Base-by-base conservation (phyloP, 1,140 invertebrate species). In the Eumeta japonica region DNA sequence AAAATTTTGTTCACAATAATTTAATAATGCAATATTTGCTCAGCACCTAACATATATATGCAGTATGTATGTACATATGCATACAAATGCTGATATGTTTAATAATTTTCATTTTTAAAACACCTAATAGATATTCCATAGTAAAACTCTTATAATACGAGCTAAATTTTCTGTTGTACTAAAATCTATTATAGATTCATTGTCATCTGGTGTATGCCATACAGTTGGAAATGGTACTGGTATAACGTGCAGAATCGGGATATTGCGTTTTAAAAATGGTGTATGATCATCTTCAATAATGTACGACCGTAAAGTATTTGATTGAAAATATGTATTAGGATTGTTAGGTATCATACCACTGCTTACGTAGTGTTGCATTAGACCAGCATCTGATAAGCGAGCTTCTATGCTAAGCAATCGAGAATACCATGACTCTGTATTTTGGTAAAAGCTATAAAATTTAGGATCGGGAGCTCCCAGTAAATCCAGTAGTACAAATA, bases 211-310 rank as follows among this genome's bases (percentile, higher is more conserved):
- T 20, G 82, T 87, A 67, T 98, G 95, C 95, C 95, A 98, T 3
- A 89, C 86, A 0, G 52, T 39, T 0, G 94, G 94, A 72, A 98
- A 98, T 17, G 92, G 92, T 28, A 78, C 74, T 2, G 93, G 84
- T 53, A 98, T 96, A 2, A 98, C 48, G 77, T 98, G 95, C 2
- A 98, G 62, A 46, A 97, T n/a, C 11, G 15, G n/a, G 12, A 58
- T 42, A 88, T 91, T 83, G 80, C 78, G 81, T 50, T 75, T 64
- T 48, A 93, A 59, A 67, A 99, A 99, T 31, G 96, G 95, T 61
- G 94, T 83, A 61, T 99, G 96, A 75, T 98, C 96, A 77, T 99
- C 95, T 73, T 97, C 89, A n/a, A n/a, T n/a, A 27, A 98, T 87
- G 11, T 75, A 71, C 10, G 79, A 68, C 24, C 71, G 67, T n/a